Conservation (phyloP, 2,113 vertebrate species). For the Nibea coibor region DNA sequence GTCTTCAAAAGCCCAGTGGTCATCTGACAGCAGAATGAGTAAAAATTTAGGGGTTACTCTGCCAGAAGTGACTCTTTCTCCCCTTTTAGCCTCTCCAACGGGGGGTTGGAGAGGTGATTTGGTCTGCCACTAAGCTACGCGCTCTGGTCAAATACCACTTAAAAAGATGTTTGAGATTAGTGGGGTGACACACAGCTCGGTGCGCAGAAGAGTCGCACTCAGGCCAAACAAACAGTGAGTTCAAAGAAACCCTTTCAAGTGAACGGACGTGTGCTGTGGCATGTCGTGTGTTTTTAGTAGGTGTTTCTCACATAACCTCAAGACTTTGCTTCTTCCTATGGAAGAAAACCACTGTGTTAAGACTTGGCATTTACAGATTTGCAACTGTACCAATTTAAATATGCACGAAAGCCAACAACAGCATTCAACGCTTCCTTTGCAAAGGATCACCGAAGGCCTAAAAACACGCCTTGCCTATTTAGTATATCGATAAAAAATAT, state of each 20-base stretch:
- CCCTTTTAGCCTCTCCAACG: conserved; percentile 10
- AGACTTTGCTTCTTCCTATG: background rate
- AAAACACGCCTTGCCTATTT: background rate
- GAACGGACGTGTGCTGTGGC: background rate
- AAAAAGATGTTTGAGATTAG: conserved; percentile 74
- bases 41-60: conserved; percentile 6
- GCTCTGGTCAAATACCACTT: conserved; percentile 74
- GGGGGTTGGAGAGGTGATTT: conserved; percentile 10
- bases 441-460: background rate
- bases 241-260: background rate
- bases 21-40: conserved; percentile 27
- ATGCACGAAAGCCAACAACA: background rate
- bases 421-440: background rate
- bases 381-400: background rate
- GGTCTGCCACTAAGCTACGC: conserved; percentile 67
- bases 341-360: background rate
- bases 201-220: background rate
- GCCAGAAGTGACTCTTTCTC: conserved; percentile 8
- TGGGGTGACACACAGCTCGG: conserved; percentile 14
- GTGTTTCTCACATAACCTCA: background rate
- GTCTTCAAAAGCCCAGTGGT: conserved; percentile 38
- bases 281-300: background rate
- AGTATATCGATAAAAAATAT: background rate
- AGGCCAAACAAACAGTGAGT: conserved; percentile 20
- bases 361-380: background rate